These are phyloP conservation scores for Nannobrachium achirus DNA, from an alignment of 2,113 vertebrate genomes.

Conservation along the genomic window DNA sequence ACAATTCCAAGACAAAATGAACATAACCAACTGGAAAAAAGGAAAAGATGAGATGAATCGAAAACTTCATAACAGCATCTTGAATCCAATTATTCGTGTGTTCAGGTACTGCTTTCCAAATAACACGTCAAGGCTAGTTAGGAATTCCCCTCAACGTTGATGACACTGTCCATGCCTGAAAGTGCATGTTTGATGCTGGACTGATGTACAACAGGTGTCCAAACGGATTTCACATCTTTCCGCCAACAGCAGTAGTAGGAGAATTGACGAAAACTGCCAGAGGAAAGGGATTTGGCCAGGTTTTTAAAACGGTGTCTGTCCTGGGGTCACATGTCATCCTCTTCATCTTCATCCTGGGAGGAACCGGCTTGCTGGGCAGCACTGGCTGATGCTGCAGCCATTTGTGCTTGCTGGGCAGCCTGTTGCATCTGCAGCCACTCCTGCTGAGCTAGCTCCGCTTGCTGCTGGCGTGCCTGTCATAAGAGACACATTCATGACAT, in stretches of 20 bases:
- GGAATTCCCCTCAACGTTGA: conserved; percentile 18
- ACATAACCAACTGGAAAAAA: conserved; percentile 39
- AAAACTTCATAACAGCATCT: conserved; percentile 47
- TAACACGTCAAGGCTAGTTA: conserved; percentile 29
- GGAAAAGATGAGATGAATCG: conserved; percentile 16
- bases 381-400: conserved; percentile 92
- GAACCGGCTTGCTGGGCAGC: conserved; percentile 93
- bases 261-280: conserved; percentile 16
- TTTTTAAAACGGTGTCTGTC: conserved; percentile 63
- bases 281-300: conserved; percentile 26
- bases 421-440: conserved; percentile 99
- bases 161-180: conserved; percentile 45
- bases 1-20: conserved; percentile 36
- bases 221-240: conserved; percentile 39
- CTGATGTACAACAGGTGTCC: conserved; percentile 28
- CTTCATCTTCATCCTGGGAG: conserved; percentile 98
- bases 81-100: conserved; percentile 33
- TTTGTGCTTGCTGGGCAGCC: conserved; percentile 96
- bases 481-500: neutral
- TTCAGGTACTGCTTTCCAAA: conserved; percentile 44
- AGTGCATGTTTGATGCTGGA: conserved; percentile 34
- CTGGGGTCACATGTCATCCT: conserved; percentile 94
- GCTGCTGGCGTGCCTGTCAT: conserved; percentile 94
- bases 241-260: conserved; percentile 22
- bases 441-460: conserved; percentile 97